These are phyloP conservation scores for Subanguina moxae DNA, from an alignment of 1,140 invertebrate genomes.

Conservation along the genomic window DNA sequence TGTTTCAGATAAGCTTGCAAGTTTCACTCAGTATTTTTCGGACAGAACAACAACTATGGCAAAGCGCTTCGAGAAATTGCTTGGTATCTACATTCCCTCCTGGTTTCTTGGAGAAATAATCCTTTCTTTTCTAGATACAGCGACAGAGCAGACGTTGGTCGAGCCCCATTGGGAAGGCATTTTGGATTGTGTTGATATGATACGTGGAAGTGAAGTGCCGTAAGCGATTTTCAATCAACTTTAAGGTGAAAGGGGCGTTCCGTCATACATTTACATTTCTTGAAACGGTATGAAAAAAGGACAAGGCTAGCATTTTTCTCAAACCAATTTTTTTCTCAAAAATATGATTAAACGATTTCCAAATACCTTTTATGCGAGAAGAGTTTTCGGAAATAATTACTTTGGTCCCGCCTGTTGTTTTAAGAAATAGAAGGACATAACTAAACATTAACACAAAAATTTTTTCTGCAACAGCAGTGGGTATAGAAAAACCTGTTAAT, in stretches of 20 bases:
- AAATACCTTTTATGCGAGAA: too few relatives aligned
- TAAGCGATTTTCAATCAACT: slow-evolving; percentile 31
- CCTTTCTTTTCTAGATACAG: slow-evolving; percentile 40
- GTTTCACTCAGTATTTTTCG: slow-evolving; percentile 3
- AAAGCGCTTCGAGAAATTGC: slow-evolving; percentile 32
- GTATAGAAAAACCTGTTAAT: background rate
- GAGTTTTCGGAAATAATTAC: too few relatives aligned
- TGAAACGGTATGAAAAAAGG: too few relatives aligned
- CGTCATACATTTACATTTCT: too few relatives aligned
- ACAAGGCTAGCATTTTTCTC: too few relatives aligned
- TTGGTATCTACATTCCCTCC: slow-evolving; percentile 14
- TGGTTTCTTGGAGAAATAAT: slow-evolving; percentile 3
- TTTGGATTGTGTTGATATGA: slow-evolving; percentile 54
- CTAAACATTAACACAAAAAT: too few relatives aligned
- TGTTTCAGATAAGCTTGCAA: too few relatives aligned
- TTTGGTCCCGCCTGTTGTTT: background rate
- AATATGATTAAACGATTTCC: too few relatives aligned
- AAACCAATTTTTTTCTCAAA: too few relatives aligned
- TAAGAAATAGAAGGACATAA: too few relatives aligned
- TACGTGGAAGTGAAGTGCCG: slow-evolving; percentile 54
- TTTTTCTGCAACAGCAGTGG: background rate
- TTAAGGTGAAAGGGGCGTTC: too few relatives aligned
- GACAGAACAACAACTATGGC: slow-evolving; percentile 24
- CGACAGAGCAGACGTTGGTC: slow-evolving; percentile 54
- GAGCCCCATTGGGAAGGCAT: slow-evolving; percentile 58